Conservation (phyloP, 2,888 invertebrate genomes). For the Meteorus cinctellus region DNA sequence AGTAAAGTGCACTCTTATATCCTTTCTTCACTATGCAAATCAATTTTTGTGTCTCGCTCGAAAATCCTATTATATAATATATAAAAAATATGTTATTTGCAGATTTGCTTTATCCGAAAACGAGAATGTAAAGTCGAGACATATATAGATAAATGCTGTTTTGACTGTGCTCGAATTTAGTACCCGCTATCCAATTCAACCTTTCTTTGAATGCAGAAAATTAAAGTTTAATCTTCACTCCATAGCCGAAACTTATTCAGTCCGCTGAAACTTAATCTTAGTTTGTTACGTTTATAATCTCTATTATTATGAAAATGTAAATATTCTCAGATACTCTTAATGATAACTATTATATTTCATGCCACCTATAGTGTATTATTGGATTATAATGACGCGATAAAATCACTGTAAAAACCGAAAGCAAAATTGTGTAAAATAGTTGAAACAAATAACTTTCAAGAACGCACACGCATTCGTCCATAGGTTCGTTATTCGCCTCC, state of each 20-base stretch:
- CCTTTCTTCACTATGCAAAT: constrained; percentile 29
- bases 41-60: background rate
- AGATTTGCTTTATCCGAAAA: background rate
- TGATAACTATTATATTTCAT: background rate
- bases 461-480: background rate
- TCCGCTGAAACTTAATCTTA: background rate
- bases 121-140: background rate
- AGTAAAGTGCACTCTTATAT: constrained; percentile 66
- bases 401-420: background rate
- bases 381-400: background rate
- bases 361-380: background rate
- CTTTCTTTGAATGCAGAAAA: constrained; percentile 69
- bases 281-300: constrained; percentile 32
- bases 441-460: background rate
- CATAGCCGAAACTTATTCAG: background rate
- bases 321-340: background rate
- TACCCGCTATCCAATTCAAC: constrained; percentile 64
- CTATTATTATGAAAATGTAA: background rate
- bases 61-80: background rate
- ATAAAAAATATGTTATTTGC: background rate
- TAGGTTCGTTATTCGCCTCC: background rate
- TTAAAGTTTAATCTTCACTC: background rate
- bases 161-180: constrained; percentile 72
- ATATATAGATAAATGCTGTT: constrained; percentile 39
- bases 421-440: background rate